phyloP scores from a whole-genome alignment of 2,797 vertebrate genomes.

The Pseudochirops cupreus region DNA sequence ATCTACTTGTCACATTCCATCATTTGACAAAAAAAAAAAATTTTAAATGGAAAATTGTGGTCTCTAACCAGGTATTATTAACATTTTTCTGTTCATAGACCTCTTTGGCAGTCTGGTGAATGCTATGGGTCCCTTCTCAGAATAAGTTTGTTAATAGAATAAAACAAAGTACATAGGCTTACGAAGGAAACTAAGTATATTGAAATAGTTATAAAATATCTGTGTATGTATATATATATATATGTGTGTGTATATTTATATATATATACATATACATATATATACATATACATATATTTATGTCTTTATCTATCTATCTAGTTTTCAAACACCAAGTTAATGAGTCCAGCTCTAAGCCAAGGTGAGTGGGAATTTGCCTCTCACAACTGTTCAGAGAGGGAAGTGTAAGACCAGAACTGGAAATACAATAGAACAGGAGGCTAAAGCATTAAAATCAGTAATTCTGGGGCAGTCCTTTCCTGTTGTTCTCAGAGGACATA shows the following conservation, averaged over 20 bases:
- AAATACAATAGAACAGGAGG: background rate
- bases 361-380: background rate
- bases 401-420: background rate
- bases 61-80: background rate
- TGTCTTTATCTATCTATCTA: background rate
- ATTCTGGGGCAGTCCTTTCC: background rate
- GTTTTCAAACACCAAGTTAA: background rate
- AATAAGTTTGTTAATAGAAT: background rate
- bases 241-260: no score
- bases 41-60: background rate
- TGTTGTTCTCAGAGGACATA: background rate
- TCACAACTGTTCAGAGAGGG: background rate
- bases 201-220: background rate
- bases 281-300: no score
- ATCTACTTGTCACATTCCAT: background rate
- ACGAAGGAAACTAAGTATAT: background rate
- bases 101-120: background rate
- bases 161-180: background rate
- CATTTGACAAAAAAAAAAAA: background rate
- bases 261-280: background rate
- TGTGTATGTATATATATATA: background rate
- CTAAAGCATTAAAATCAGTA: background rate
- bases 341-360: background rate
- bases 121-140: background rate
- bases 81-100: background rate